A percentile compares a stretch with the other conserved stretches of the same genome.
These are phyloP conservation scores for Hiodon alosoides DNA, from an alignment of 2,113 vertebrate genomes.

Conservation along the genomic window DNA sequence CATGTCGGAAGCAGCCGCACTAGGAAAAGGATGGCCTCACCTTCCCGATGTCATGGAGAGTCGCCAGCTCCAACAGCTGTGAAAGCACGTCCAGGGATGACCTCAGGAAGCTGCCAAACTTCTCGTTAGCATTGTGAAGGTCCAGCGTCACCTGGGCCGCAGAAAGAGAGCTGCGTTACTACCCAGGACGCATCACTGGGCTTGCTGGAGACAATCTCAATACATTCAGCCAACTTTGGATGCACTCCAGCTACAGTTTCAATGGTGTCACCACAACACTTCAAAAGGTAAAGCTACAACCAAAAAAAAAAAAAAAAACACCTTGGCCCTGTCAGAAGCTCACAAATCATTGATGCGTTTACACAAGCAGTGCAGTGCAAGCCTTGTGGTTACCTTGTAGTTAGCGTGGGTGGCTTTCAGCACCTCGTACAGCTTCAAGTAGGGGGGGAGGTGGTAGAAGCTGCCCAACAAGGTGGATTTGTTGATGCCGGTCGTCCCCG, in stretches of 20 bases:
- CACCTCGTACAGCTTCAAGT: constrained; percentile 90
- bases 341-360: neutral
- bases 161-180: neutral
- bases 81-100: constrained; percentile 85
- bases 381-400: constrained; percentile 75
- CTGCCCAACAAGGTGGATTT: constrained; percentile 85
- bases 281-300: too few relatives aligned
- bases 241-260: too few relatives aligned
- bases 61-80: constrained; percentile 88
- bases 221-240: too few relatives aligned
- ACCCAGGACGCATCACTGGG: neutral
- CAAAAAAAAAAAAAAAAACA: too few relatives aligned
- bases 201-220: neutral
- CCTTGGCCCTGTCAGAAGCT: neutral
- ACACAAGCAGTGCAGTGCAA: neutral
- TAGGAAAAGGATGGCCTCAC: constrained; percentile 46
- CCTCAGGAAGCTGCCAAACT: constrained; percentile 89
- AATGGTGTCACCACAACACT: too few relatives aligned
- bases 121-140: constrained; percentile 86
- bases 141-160: constrained; percentile 82
- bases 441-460: constrained; percentile 91
- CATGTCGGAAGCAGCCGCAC: neutral
- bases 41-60: constrained; percentile 91
- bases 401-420: constrained; percentile 95
- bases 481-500: constrained; percentile 69